Evolutionary conservation across 2,797 vertebrate genomes (phyloP), one percentile per base, ranked within the genome.

Genomic region (Eupleurogrammus muticus): DNA sequence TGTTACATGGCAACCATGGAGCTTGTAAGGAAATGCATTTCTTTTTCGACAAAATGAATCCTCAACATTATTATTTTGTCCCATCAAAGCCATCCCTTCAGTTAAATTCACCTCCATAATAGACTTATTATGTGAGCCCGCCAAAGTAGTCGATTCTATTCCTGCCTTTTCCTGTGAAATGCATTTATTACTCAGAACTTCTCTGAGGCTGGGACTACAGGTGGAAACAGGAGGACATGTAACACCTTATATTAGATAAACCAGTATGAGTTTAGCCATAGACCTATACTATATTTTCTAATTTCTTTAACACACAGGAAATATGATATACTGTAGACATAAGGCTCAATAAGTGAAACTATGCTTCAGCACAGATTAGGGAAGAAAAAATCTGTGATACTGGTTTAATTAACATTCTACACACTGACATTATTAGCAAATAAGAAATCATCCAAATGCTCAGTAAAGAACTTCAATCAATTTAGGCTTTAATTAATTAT

Each of bases 401-500:
- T 44, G 21, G 8, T 50, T 13, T 52, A 36, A 60, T 40, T 9
- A 34, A 44, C 63, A 59, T 80, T 67, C 62, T 42, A 49, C 52
- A 56, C 66, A 44, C 21, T 46, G 36, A 17, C 53, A 50, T 63
- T 51, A 49, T 35, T 42, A 42, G 50, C 51, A 74, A 64, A 72
- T 79, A 63, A 76, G 63, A 60, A 65, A 59, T 40, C 23, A 74
- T 79, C 74, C 61, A 68, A 73, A 63, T 66, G 63, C 53, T 49
- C 49, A 11, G 35, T 70, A 16, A 51, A 36, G 40, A 20, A 52
- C 47, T 66, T 51, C 20, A 63, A 65, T 80, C 66, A 70, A 73
- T 65, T 64, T 57, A 55, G n/a, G 20, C 60, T 46, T 36, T 69
- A 82, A 77, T 80, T 81, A 73, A 52, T 34, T 61, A 60, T 70